phyloP scores from a whole-genome alignment of 2,888 invertebrate genomes.

The Hypomecis atomaria region DNA sequence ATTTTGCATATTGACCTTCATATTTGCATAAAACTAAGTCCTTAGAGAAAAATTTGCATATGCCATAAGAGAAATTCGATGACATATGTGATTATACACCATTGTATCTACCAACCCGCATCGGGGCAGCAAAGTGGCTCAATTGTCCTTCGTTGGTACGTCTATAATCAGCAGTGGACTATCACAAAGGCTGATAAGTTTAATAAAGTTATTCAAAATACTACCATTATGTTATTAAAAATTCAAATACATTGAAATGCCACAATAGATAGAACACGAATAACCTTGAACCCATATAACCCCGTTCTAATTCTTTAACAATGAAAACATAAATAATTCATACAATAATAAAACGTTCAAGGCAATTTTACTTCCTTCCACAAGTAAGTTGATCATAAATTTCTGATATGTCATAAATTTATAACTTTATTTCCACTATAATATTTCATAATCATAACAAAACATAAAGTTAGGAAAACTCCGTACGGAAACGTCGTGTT shows the following conservation, averaged over 20 bases:
- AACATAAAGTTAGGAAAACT: slow-evolving; percentile 14
- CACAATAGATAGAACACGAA: slow-evolving; percentile 4
- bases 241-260: too few relatives aligned
- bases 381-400: slow-evolving; percentile 30
- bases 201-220: too few relatives aligned
- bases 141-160: too few relatives aligned
- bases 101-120: too few relatives aligned
- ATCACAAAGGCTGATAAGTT: too few relatives aligned
- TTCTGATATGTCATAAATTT: slow-evolving; percentile 23
- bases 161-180: too few relatives aligned
- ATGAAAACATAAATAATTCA: slow-evolving; percentile 32
- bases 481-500: slow-evolving; percentile 6
- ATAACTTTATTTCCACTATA: slow-evolving; percentile 12
- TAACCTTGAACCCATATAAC: slow-evolving; percentile 25
- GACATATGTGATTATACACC: too few relatives aligned
- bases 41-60: neutral
- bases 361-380: slow-evolving; percentile 25
- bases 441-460: slow-evolving; percentile 12
- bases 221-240: too few relatives aligned
- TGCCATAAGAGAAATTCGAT: too few relatives aligned
- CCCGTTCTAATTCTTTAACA: slow-evolving; percentile 32
- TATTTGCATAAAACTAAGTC: neutral
- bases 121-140: too few relatives aligned
- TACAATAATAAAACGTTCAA: slow-evolving; percentile 27
- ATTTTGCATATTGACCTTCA: neutral